A percentile compares a stretch with the other conserved stretches of the same genome.
Evolutionary conservation across 2,113 vertebrate genomes (phyloP).

Genomic region (Capreolus pygargus): DNA sequence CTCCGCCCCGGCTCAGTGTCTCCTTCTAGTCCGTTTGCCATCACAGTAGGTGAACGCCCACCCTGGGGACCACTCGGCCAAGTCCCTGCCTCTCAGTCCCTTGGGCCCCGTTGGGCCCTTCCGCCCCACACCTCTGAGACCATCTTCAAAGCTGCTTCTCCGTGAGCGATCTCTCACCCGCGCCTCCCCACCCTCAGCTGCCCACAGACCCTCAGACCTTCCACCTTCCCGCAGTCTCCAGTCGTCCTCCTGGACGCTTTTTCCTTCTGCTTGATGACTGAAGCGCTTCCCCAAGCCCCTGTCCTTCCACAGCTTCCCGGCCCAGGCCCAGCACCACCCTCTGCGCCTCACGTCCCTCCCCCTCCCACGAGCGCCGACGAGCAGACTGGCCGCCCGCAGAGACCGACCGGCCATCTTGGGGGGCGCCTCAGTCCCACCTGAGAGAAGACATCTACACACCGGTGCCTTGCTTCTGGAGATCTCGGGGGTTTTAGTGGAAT

Average conservation of each 20-base stretch:
- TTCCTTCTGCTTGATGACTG: background rate
- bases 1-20: background rate
- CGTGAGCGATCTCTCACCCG: accelerated
- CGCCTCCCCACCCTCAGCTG: background rate
- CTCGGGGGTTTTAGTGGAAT: background rate
- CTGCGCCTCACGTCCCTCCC: background rate
- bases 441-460: background rate
- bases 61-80: background rate
- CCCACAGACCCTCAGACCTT: background rate
- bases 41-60: background rate
- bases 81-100: background rate
- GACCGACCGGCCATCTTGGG: background rate
- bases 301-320: background rate
- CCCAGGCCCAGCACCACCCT: background rate
- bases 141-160: background rate
- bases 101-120: background rate
- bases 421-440: background rate
- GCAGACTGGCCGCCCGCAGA: background rate
- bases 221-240: background rate
- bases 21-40: background rate
- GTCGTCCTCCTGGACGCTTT: background rate
- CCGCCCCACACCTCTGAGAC: background rate
- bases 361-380: background rate
- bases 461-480: background rate
- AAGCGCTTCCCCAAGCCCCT: background rate